Conservation (phyloP, 2,113 vertebrate species). For the Murina feae region DNA sequence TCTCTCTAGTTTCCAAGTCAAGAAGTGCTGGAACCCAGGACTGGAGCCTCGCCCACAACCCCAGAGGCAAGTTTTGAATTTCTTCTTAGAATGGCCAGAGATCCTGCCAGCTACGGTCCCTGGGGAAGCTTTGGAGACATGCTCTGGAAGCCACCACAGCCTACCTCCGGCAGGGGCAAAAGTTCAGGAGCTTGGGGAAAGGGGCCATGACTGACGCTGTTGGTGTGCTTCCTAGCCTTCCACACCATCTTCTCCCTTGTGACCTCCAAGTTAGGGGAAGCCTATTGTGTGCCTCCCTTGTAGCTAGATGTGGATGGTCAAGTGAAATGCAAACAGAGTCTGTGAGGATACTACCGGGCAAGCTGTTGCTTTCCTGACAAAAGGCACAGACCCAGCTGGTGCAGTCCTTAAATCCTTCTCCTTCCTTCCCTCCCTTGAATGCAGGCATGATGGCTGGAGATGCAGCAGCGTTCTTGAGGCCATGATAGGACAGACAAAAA, state of each 20-base stretch:
- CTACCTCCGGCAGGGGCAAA: too few species aligned
- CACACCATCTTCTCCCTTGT: background rate
- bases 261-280: background rate
- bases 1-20: background rate
- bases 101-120: background rate
- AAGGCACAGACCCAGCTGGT: background rate
- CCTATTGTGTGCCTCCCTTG: too few species aligned
- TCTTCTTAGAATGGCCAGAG: too few species aligned
- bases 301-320: background rate
- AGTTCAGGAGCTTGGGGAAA: background rate
- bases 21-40: background rate
- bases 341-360: background rate
- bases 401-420: background rate
- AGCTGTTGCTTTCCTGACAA: background rate
- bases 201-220: background rate
- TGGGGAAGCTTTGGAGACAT: background rate
- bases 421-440: background rate
- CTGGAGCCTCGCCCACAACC: background rate
- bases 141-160: background rate
- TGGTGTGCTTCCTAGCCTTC: fast-evolving
- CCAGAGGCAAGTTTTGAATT: background rate
- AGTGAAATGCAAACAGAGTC: background rate
- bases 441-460: background rate
- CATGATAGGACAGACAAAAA: background rate
- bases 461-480: background rate